Evolutionary conservation across 2,888 invertebrate species (phyloP), one percentile per base, ranked within the genome.

Genomic region (Laspeyria flexula): DNA sequence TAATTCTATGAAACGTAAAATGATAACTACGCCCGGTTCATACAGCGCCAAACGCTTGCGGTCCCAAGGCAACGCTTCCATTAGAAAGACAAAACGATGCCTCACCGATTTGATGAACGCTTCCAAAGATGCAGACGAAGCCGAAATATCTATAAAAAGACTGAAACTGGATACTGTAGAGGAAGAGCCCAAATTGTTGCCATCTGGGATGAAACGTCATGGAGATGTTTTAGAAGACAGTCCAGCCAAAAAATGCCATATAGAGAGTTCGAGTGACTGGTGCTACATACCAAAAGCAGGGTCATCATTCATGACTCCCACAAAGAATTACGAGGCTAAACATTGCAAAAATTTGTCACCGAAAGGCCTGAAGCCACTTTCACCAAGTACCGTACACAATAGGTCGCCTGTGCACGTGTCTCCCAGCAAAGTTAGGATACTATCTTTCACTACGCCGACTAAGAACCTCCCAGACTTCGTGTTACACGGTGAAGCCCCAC

Each of bases 381-480:
- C 80, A 1, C 76, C 77, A 10, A 58, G 45, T 9, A 52, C 70
- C 3, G 37, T 50, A 2, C 55, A 69, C 10, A 63, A 65, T 12
- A 50, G 69, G n/a, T 77, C 79, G 0, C 79, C 84, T 0, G 55
- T 70, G n/a, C 65, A 73, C 44, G 75, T 69, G 18, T 76, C 79
- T 0, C 85, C 83, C 0, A 58, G 57, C 3, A 79, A 83, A 57
- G 60, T 77, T 0, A 72, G 83, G 31, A 58, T 79, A 61, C 55
- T 82, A 59, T 56, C 83, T 63, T 74, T 83, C 53, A 55, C 71
- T 39, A 94, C 96, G 0, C 96, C 96, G 0, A 96, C 96, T 0
- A 91, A 93, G 11, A 95, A 96, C 77, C 81, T 97, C 54, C 97
- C 97, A 0, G 95, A 97, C 85, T 97, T 93, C 70, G 96, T 96